Evolutionary conservation across 2,797 vertebrate genomes (phyloP).

Genomic region (Poecilia wingei): DNA sequence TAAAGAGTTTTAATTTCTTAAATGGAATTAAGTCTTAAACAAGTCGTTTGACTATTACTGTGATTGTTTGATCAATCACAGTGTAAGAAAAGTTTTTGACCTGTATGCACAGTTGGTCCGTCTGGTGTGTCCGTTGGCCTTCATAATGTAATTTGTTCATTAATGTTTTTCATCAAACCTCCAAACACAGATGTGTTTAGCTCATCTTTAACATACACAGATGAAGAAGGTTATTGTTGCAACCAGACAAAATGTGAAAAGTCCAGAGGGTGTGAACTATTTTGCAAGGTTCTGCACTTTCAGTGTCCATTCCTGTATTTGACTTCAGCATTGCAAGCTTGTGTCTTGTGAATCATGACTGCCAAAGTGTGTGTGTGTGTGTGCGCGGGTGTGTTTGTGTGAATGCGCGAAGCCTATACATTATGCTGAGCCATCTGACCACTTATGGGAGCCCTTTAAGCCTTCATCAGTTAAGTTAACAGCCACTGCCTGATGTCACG

Average conservation of each 20-base stretch:
- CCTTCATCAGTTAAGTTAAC: slow-evolving; percentile 27
- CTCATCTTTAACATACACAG: background rate
- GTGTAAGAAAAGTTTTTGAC: background rate
- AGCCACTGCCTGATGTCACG: slow-evolving; percentile 26
- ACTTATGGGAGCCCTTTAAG: slow-evolving; percentile 20
- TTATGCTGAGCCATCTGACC: slow-evolving; percentile 22
- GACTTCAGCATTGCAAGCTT: background rate
- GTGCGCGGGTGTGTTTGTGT: slow-evolving; percentile 8
- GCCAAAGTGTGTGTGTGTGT: background rate
- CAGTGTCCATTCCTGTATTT: background rate
- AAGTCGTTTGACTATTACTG: background rate
- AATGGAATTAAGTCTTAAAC: background rate
- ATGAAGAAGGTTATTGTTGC: background rate
- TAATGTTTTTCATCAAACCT: background rate
- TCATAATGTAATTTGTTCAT: background rate
- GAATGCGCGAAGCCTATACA: slow-evolving; percentile 7
- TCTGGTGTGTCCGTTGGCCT: background rate
- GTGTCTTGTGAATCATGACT: background rate
- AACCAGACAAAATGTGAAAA: background rate
- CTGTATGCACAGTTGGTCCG: background rate
- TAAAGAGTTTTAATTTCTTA: too few species aligned
- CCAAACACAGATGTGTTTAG: background rate
- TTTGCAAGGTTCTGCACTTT: background rate
- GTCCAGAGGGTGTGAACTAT: background rate
- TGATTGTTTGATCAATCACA: background rate